These are phyloP conservation scores for Ophiothrix spiculata DNA, from an alignment of 35 echinoderm and acorn worm species.

Conservation along the genomic window DNA sequence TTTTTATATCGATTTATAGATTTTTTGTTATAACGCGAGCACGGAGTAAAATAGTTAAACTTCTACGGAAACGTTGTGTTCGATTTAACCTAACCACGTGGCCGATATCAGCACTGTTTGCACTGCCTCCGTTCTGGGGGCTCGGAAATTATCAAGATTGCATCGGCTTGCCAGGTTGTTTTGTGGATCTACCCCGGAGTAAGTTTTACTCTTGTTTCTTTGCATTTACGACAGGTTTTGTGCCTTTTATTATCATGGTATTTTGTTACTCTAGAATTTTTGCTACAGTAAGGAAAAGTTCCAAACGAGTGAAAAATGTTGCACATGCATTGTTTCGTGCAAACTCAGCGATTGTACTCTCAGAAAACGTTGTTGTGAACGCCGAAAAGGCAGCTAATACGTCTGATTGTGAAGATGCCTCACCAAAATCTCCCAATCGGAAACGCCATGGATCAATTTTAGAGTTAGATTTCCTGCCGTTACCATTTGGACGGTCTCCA, in stretches of 20 bases:
- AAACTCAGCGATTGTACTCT: slow-evolving; percentile 12
- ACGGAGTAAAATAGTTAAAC: slow-evolving; percentile 33
- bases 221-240: slow-evolving; percentile 23
- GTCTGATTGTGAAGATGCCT: background rate
- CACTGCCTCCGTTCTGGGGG: slow-evolving; percentile 35
- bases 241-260: slow-evolving; percentile 42
- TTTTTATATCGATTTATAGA: slow-evolving; percentile 46
- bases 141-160: slow-evolving; percentile 35
- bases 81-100: slow-evolving; percentile 15
- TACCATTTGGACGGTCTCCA: slow-evolving; percentile 20
- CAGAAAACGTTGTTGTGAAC: slow-evolving; percentile 5
- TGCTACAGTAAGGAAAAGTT: slow-evolving; percentile 47
- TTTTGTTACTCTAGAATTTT: slow-evolving; percentile 54
- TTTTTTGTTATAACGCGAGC: slow-evolving; percentile 41
- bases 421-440: background rate
- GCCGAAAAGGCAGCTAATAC: background rate
- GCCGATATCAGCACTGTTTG: slow-evolving; percentile 28
- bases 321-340: slow-evolving; percentile 28
- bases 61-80: slow-evolving; percentile 29
- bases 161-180: slow-evolving; percentile 29
- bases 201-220: slow-evolving; percentile 41
- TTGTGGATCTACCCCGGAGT: slow-evolving; percentile 26
- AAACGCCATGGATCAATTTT: slow-evolving; percentile 11
- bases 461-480: slow-evolving; percentile 51
- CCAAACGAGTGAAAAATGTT: slow-evolving; percentile 43